phyloP scores from a whole-genome alignment of 2,113 vertebrate genomes.

The Proteles cristata region DNA sequence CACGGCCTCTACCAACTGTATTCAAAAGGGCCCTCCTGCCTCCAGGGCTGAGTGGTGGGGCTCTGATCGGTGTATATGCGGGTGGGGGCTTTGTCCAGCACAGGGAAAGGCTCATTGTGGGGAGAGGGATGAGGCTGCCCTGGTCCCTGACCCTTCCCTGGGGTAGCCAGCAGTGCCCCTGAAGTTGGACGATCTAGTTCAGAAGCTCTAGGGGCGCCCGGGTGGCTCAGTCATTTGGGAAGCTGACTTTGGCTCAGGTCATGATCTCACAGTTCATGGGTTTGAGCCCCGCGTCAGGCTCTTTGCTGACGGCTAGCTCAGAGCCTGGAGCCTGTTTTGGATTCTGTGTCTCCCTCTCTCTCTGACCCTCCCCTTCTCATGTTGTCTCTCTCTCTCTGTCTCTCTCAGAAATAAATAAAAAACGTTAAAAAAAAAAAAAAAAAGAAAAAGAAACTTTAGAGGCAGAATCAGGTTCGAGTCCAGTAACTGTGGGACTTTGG shows the following conservation, averaged over 20 bases:
- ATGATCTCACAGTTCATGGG: too few species aligned
- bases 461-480: not conserved
- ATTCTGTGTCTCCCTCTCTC: too few species aligned
- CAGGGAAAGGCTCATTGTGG: not conserved
- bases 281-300: too few species aligned
- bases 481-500: slow-evolving; percentile 3
- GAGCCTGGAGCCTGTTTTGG: too few species aligned
- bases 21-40: not conserved
- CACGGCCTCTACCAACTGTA: not conserved
- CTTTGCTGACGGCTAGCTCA: too few species aligned
- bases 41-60: not conserved
- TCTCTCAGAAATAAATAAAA: too few species aligned
- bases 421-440: too few species aligned
- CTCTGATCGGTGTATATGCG: not conserved
- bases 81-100: not conserved
- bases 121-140: not conserved
- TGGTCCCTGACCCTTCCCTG: not conserved
- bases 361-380: too few species aligned
- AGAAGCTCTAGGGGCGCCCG: not conserved
- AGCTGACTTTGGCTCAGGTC: too few species aligned
- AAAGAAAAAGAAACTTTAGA: not conserved
- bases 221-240: too few species aligned
- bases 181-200: not conserved
- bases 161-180: not conserved
- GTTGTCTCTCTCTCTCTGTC: too few species aligned